phyloP scores from a whole-genome alignment of 92 coral and sea anemone genomes.

The Porites lobata region DNA sequence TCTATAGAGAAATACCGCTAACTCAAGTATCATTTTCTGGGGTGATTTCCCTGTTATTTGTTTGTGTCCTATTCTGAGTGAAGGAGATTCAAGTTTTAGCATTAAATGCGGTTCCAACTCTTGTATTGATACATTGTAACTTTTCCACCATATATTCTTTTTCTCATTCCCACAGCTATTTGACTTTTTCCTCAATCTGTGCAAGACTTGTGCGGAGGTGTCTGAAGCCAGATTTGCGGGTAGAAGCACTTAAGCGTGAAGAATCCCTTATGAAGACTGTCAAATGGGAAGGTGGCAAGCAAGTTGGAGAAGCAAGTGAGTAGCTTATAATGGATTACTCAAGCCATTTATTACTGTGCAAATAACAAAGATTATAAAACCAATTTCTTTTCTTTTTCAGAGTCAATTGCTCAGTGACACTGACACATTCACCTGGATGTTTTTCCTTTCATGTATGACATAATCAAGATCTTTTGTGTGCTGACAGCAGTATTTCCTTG shows the following conservation, averaged over 20 bases:
- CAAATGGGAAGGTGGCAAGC: slow-evolving; percentile 96
- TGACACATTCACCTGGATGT: not conserved
- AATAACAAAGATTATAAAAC: not conserved
- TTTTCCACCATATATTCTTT: not conserved
- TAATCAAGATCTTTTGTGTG: slow-evolving; percentile 3
- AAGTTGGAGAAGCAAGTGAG: slow-evolving; percentile 88
- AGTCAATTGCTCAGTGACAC: slow-evolving; percentile 32
- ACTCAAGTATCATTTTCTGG: not conserved
- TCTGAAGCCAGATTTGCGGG: slow-evolving; percentile 92
- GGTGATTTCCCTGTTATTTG: not conserved
- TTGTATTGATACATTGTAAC: too few species aligned
- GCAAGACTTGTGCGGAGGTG: slow-evolving; percentile 96
- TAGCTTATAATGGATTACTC: not conserved
- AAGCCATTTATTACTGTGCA: too few species aligned
- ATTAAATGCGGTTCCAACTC: too few species aligned
- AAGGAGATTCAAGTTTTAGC: not conserved
- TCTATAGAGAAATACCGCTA: not conserved
- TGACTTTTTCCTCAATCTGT: slow-evolving; percentile 95
- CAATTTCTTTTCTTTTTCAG: not conserved
- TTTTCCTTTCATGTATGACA: not conserved
- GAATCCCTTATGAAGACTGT: slow-evolving; percentile 87
- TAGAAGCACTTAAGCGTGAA: slow-evolving; percentile 79
- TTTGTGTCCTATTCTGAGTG: not conserved
- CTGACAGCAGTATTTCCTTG: not conserved
- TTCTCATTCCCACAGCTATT: slow-evolving; percentile 63